A percentile compares a stretch with the other conserved stretches of the same genome.
These are phyloP conservation scores for Xylota segnis DNA, from an alignment of 2,888 invertebrate species.

Conservation along the genomic window DNA sequence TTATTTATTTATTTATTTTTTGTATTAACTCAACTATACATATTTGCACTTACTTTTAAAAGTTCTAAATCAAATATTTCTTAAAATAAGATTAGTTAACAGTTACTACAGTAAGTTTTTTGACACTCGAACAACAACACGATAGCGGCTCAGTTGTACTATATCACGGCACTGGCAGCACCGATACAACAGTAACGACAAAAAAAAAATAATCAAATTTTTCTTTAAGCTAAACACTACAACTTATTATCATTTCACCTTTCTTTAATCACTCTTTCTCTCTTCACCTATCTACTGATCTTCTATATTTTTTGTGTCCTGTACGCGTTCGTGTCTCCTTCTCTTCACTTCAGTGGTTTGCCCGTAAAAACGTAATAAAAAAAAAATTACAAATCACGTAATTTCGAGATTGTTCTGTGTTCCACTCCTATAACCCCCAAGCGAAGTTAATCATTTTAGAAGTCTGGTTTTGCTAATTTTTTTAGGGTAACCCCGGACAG, in stretches of 20 bases:
- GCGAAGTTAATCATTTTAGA: slow-evolving; percentile 80
- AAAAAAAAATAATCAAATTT: slow-evolving; percentile 20
- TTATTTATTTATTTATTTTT: no score
- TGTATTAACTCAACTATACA: neutral
- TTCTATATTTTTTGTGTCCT: slow-evolving; percentile 60
- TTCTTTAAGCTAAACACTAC: slow-evolving; percentile 3
- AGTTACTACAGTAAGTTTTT: slow-evolving; percentile 31
- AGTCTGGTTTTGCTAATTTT: slow-evolving; percentile 80
- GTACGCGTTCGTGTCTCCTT: slow-evolving; percentile 55
- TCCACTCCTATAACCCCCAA: slow-evolving; percentile 74
- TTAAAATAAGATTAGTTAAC: slow-evolving; percentile 47
- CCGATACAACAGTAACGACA: slow-evolving; percentile 17
- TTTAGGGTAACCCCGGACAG: slow-evolving; percentile 88
- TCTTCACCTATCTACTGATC: slow-evolving; percentile 54
- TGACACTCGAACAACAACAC: slow-evolving; percentile 44
- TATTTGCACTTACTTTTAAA: slow-evolving; percentile 24
- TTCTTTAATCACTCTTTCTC: slow-evolving; percentile 33
- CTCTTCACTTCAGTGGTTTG: slow-evolving; percentile 69
- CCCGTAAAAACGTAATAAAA: slow-evolving; percentile 27
- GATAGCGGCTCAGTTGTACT: slow-evolving; percentile 43
- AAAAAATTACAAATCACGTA: slow-evolving; percentile 39
- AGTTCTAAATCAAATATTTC: slow-evolving; percentile 28
- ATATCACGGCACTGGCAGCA: slow-evolving; percentile 30
- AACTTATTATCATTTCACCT: slow-evolving; percentile 41
- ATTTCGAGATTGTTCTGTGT: slow-evolving; percentile 74